These are phyloP conservation scores for Chrysolophus pictus DNA, from an alignment of 2,797 vertebrate genomes.

Conservation along the genomic window DNA sequence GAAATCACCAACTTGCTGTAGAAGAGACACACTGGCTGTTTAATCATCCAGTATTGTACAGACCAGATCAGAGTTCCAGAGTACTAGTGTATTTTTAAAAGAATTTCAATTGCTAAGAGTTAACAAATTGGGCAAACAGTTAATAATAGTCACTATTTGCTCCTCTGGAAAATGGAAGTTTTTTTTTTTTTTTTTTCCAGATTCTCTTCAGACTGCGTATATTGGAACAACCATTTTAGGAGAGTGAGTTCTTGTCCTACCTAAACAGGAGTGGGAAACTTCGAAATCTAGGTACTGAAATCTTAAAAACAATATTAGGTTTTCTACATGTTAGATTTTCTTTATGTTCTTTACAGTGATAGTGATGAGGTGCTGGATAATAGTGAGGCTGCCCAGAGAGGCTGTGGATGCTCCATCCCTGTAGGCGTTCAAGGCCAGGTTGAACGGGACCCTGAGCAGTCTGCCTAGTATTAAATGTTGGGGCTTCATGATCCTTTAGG, in stretches of 20 bases:
- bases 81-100: neutral
- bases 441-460: too few relatives aligned
- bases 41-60: neutral
- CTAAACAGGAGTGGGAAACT: neutral
- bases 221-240: neutral
- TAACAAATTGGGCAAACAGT: neutral
- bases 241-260: neutral
- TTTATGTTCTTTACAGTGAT: too few relatives aligned
- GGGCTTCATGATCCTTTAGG: too few relatives aligned
- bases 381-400: too few relatives aligned
- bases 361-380: too few relatives aligned
- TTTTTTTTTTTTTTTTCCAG: too few relatives aligned
- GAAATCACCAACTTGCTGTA: neutral
- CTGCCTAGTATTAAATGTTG: too few relatives aligned
- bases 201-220: neutral
- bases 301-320: too few relatives aligned
- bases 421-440: too few relatives aligned
- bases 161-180: neutral
- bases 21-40: neutral
- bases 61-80: neutral
- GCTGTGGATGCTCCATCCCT: too few relatives aligned
- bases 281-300: neutral
- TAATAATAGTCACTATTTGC: neutral
- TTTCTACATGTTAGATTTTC: too few relatives aligned
- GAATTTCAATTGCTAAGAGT: neutral